Conservation (phyloP, 64 coral and sea anemone species). For the Dendrophyllia cribrosa region DNA sequence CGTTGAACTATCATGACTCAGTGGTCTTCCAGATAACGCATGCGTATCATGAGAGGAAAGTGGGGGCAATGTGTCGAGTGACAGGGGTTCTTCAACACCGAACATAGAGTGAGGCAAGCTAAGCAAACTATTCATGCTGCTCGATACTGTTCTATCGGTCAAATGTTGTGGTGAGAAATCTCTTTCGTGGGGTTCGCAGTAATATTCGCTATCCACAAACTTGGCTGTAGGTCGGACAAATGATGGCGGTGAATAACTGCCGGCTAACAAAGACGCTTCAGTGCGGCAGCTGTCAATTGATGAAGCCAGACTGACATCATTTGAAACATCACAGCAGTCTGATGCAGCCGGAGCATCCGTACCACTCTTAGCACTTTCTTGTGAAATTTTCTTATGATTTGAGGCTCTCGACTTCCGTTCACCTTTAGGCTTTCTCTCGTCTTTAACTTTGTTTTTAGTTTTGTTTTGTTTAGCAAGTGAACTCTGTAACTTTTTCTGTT, state of each 20-base stretch:
- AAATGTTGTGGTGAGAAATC: constrained; percentile 9
- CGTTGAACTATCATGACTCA: constrained; percentile 8
- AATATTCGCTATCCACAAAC: constrained; percentile 24
- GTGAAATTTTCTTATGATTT: background rate
- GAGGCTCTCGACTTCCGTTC: background rate
- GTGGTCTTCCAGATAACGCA: constrained; percentile 31
- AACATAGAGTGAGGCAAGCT: constrained; percentile 27
- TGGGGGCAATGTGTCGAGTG: constrained; percentile 28
- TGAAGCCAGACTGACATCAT: background rate
- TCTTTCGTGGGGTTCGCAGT: background rate
- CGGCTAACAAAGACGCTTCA: background rate
- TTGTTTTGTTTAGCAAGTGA: background rate
- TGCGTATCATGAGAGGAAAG: constrained; percentile 19
- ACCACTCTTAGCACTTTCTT: background rate
- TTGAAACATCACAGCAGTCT: background rate
- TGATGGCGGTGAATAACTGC: constrained; percentile 17
- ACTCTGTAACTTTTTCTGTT: constrained; percentile 43
- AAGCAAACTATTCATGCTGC: background rate
- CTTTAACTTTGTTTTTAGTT: background rate
- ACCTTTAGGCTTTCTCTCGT: background rate
- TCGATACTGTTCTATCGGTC: background rate
- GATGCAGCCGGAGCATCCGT: background rate
- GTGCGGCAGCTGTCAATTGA: background rate
- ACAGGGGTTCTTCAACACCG: constrained; percentile 8
- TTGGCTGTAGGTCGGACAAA: constrained; percentile 18